Evolutionary conservation across 2,888 invertebrate species (phyloP).

Genomic region (Tetanocera ferruginea): DNA sequence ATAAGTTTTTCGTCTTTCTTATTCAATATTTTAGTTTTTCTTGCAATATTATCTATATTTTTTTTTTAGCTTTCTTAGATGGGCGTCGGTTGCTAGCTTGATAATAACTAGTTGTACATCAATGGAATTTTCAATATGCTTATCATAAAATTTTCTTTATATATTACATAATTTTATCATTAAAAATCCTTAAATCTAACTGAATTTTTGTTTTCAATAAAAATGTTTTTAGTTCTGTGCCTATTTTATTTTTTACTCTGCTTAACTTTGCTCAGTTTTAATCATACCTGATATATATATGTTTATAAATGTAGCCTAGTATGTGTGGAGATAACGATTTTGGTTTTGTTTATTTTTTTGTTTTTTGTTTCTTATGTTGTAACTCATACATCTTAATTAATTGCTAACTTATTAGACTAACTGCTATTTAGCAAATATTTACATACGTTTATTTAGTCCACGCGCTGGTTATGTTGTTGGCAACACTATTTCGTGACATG

Average conservation of each 20-base stretch:
- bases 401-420: not conserved
- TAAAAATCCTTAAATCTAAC: not conserved
- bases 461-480: slow-evolving; percentile 35
- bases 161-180: not conserved
- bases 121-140: not conserved
- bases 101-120: slow-evolving; percentile 13
- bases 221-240: not conserved
- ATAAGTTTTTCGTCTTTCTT: not conserved
- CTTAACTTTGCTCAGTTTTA: not conserved
- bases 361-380: not conserved
- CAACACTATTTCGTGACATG: not conserved
- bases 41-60: not conserved
- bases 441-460: not conserved
- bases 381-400: not conserved
- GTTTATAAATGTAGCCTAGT: not conserved
- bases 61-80: not conserved
- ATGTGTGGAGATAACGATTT: no score
- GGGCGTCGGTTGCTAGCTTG: not conserved
- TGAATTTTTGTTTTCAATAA: not conserved
- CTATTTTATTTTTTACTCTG: not conserved
- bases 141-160: not conserved
- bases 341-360: no score
- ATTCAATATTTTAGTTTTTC: not conserved
- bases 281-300: not conserved
- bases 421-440: slow-evolving; percentile 12